A percentile compares a stretch with the other conserved stretches of the same genome.
Evolutionary conservation across 2,113 vertebrate species (phyloP).

Genomic region (Campylorhamphus procurvoides): DNA sequence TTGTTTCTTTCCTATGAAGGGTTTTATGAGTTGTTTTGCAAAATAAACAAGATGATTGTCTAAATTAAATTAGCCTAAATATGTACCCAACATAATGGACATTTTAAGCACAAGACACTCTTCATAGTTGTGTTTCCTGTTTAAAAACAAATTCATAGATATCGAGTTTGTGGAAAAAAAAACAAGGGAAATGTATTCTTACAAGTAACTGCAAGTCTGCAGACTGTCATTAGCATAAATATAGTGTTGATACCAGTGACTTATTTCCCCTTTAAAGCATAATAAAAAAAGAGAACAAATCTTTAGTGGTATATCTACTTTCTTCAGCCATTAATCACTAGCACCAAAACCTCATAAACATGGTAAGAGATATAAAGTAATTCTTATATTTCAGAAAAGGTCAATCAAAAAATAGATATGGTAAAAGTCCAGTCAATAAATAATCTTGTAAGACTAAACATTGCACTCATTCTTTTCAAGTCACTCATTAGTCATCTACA

Average conservation of each 20-base stretch:
- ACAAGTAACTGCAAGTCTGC: not conserved
- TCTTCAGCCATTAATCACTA: constrained; percentile 32
- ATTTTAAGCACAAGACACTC: not conserved
- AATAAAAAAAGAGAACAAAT: not conserved
- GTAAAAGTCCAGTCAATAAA: constrained; percentile 61
- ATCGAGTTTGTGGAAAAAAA: not conserved
- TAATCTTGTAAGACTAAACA: constrained; percentile 54
- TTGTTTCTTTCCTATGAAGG: not conserved
- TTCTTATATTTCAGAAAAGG: constrained; percentile 52
- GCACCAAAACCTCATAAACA: constrained; percentile 27
- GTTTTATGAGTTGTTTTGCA: not conserved
- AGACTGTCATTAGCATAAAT: not conserved
- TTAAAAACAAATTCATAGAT: not conserved
- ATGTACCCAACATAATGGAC: not conserved
- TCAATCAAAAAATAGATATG: constrained; percentile 53
- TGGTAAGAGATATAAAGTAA: constrained; percentile 19
- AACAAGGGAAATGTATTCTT: not conserved
- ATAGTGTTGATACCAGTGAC: not conserved
- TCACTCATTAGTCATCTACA: constrained; percentile 53
- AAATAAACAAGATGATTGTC: not conserved
- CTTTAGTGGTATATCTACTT: not conserved
- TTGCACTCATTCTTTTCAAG: constrained; percentile 33
- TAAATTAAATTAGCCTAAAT: not conserved
- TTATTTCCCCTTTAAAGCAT: not conserved
- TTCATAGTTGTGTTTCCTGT: not conserved